Conservation (phyloP, 2,797 vertebrate species). For the Ciconia nigra region DNA sequence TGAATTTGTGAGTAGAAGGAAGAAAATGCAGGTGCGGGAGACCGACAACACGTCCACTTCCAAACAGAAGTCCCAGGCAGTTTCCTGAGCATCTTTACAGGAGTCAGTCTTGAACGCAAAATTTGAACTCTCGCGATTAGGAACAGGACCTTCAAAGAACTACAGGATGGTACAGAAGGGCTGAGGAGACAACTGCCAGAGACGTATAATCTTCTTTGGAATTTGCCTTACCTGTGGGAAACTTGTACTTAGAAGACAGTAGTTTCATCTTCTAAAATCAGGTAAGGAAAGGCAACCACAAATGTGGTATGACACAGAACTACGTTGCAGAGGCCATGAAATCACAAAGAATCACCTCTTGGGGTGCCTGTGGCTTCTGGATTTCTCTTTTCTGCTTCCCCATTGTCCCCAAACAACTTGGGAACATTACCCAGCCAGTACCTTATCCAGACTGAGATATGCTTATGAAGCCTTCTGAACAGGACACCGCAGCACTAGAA, state of each 20-base stretch:
- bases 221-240: background rate
- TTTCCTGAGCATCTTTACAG: background rate
- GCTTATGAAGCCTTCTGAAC: background rate
- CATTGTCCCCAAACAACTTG: accelerated
- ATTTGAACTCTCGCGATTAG: background rate
- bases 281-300: background rate
- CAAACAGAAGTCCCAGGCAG: background rate
- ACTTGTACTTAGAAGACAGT: background rate
- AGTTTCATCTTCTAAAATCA: background rate
- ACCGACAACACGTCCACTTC: background rate
- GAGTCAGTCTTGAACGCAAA: background rate
- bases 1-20: background rate
- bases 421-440: background rate
- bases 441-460: background rate
- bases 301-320: background rate
- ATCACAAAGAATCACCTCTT: background rate
- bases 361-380: background rate
- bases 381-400: background rate
- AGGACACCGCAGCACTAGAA: background rate
- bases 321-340: background rate
- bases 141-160: background rate
- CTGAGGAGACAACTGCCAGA: background rate
- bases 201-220: background rate
- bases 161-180: background rate
- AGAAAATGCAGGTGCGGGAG: background rate